Evolutionary conservation across 2,888 invertebrate species (phyloP).

Genomic region (Dorcus parallelipipedus): DNA sequence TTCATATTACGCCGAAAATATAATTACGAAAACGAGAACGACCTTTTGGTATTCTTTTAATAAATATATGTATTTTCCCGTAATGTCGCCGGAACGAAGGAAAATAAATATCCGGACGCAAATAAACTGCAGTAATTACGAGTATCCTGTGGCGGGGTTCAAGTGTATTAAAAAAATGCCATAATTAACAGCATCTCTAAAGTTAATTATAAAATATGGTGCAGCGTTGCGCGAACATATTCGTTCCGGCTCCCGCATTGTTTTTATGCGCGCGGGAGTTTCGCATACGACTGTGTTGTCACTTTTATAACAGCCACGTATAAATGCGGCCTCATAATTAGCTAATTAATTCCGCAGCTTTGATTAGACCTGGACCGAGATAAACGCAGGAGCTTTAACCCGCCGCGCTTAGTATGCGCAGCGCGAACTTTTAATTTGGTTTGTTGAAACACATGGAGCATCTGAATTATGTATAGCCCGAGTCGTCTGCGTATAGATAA

Average conservation of each 20-base stretch:
- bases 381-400: background rate
- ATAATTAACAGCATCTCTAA: constrained; percentile 2
- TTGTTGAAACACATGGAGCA: constrained; percentile 31
- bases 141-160: too few relatives aligned
- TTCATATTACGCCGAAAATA: too few relatives aligned
- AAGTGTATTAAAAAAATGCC: constrained; percentile 1
- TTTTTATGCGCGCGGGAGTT: background rate
- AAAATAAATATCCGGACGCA: too few relatives aligned
- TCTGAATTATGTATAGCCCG: constrained; percentile 33
- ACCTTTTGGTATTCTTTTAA: too few relatives aligned
- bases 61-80: too few relatives aligned
- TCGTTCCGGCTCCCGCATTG: background rate
- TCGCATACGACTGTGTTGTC: background rate
- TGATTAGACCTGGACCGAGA: constrained; percentile 4
- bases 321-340: constrained; percentile 12
- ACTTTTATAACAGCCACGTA: background rate
- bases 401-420: constrained; percentile 13
- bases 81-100: too few relatives aligned
- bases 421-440: constrained; percentile 19
- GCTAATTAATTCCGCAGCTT: constrained; percentile 12
- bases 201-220: constrained; percentile 8
- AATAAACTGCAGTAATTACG: too few relatives aligned
- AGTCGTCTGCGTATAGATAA: constrained; percentile 30
- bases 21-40: too few relatives aligned
- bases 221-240: background rate